Conservation (phyloP, 2,797 vertebrate genomes). For the Schizopygopsis pylzovi region DNA sequence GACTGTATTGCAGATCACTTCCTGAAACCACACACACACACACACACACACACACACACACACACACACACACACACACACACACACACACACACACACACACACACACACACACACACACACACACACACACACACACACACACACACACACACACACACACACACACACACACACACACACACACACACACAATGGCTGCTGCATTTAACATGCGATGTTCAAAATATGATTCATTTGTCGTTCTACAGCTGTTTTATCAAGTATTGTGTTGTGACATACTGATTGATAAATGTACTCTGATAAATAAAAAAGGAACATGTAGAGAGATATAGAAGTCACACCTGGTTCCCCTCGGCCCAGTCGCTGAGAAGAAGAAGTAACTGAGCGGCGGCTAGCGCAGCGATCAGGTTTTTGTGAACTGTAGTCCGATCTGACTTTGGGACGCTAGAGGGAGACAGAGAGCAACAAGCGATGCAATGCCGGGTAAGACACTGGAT, state of each 20-base stretch:
- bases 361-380: constrained; percentile 88
- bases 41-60: too few species aligned
- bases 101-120: too few species aligned
- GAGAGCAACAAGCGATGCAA: constrained; percentile 10
- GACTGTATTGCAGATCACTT: too few species aligned
- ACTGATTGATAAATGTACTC: too few species aligned
- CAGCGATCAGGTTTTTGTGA: constrained; percentile 92
- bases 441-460: constrained; percentile 78
- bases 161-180: too few species aligned
- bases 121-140: too few species aligned
- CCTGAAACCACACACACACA: too few species aligned
- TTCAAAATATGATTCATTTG: not conserved
- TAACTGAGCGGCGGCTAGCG: constrained; percentile 84
- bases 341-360: constrained; percentile 84
- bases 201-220: not conserved
- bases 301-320: not conserved
- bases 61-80: too few species aligned
- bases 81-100: not conserved
- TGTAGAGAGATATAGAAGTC: not conserved
- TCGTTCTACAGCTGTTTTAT: not conserved
- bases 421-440: constrained; percentile 88
- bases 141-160: too few species aligned
- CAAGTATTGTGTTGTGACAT: not conserved
- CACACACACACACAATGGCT: not conserved
- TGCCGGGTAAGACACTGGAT: not conserved